Base-by-base conservation (phyloP, 2,113 vertebrate species). In the Gallinago paraguaiae region DNA sequence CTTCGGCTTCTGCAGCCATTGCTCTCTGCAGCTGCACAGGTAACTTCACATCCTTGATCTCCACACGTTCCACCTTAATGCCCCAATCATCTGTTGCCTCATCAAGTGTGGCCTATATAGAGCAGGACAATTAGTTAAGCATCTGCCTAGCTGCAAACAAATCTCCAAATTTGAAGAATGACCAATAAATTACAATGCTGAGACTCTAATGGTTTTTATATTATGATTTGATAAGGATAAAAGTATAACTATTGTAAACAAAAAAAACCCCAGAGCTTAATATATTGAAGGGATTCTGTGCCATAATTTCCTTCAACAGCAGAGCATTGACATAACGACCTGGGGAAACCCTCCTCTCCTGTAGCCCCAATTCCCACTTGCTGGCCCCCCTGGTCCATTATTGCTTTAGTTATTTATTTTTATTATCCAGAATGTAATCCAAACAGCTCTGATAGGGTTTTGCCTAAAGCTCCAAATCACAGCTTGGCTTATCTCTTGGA, bases 1-100 rank as follows among this genome's bases (percentile, higher is more conserved):
- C 99, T 97, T 99, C 99, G 0, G 99, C 99, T 91, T 99, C 99
- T 4, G 99, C 99, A 3, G 99, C 99, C 99, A 99, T 99, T 13
- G 99, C 99, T 93, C 99, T 98, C 98, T 99, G 99, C 41, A 99
- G 98, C 97, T 99, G 99, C 18, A 98, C 56, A 0, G 99, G 99
- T 10, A 99, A 97, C 81, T 99, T 99, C 91, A 99, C 99, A 0
- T 99, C 99, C 95, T 99, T 99, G 82, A 99, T 99, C 92, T 99
- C 99, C 96, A 99, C 99, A 4, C 99, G 99, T 94, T 99, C 99
- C 95, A 99, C 99, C 92, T 99, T 99, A 91, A 99, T 99, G 9
- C 99, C 99, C 99, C 99, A 99, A 25, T 98, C 92, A 4, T 99
- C 99, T 1, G 99, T 99, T 22, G 99, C 99, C 0, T 98, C 98